Base-by-base conservation (phyloP, 1,140 invertebrate genomes). In the Oreohelix idahoensis region DNA sequence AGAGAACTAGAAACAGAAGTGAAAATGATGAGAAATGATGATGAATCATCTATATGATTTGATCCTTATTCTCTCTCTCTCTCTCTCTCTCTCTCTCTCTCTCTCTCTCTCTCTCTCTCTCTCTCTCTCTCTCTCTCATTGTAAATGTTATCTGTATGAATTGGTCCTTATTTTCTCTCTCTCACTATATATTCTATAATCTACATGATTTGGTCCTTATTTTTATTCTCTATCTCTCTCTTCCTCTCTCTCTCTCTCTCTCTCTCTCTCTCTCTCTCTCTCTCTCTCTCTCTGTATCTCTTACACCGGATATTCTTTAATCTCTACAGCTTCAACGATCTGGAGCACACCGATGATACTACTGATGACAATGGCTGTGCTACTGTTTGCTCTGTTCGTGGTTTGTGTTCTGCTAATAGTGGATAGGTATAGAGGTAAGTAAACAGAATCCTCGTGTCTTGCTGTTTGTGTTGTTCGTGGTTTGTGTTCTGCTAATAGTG, bases 381-480 rank as follows among this genome's bases (percentile, higher is more conserved):
- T 79, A 13, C 39, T 86, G n/a, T 69, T 86, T 36, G 23, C 63
- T n/a, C 23, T 66, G 39, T 71, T 84, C 74, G 74, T 79, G 51
- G 78, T 83, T 58, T 79, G 80, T 63, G 36, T 82, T 32, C 71
- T 82, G 13, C 71, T 82, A 4, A 75, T 82, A 23, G 39, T 75
- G 4, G 80, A 82, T 71, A 82, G 80, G 29, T 82, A 75, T 36
- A 73, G 51, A 82, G 80, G 80, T 81, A 39, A 66, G 77, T 49
- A 42, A 29, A 32, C 63, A 45, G n/a, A n/a, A n/a, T n/a, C n/a
- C n/a, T n/a, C n/a, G n/a, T 29, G 51, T 76, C 58, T 53, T 79
- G 26, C 39, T 86, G n/a, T 69, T 86, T 36, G 23, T 45, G 26
- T 26, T 66, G 39, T 71, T 84, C 74, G 74, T 79, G 51, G 78